Percentiles rank a stretch among this genome's conserved stretches.
Evolutionary conservation across 2,113 vertebrate species (phyloP).

Genomic region (rabbit (Oryctolagus cuniculus)): DNA sequence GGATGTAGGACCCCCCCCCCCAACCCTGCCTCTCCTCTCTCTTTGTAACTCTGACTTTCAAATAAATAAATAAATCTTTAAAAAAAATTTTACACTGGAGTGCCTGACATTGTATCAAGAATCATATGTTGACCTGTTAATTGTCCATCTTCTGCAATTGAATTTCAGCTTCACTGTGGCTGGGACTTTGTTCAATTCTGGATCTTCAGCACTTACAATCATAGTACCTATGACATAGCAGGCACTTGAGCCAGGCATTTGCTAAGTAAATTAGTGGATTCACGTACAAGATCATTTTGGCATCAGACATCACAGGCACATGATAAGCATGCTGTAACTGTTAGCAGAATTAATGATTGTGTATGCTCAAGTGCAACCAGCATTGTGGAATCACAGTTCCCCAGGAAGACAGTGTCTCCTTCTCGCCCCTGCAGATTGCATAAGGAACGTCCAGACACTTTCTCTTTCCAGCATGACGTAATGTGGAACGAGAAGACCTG

Average conservation of each 20-base stretch:
- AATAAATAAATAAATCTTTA: too few species aligned
- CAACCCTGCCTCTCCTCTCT: too few species aligned
- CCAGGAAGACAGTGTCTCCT: constrained; percentile 14
- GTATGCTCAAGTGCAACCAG: not conserved
- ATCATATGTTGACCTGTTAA: not conserved
- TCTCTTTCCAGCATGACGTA: constrained; percentile 79
- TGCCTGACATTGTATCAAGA: not conserved
- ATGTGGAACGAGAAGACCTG: constrained; percentile 74
- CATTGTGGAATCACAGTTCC: not conserved
- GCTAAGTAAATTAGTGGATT: not conserved
- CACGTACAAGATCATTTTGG: not conserved
- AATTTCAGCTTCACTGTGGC: not conserved
- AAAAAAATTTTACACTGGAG: not conserved
- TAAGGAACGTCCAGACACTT: constrained; percentile 73
- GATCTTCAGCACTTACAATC: not conserved
- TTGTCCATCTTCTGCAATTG: not conserved
- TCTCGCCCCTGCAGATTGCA: constrained; percentile 44
- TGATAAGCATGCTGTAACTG: not conserved
- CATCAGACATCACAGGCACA: not conserved
- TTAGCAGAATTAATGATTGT: not conserved
- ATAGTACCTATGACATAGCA: not conserved
- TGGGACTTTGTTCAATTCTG: not conserved
- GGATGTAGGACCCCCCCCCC: too few species aligned
- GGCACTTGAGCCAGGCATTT: not conserved
- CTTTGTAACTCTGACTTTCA: too few species aligned